phyloP scores from a whole-genome alignment of 2,888 invertebrate genomes.

The Pseudeuparius sepicola region DNA sequence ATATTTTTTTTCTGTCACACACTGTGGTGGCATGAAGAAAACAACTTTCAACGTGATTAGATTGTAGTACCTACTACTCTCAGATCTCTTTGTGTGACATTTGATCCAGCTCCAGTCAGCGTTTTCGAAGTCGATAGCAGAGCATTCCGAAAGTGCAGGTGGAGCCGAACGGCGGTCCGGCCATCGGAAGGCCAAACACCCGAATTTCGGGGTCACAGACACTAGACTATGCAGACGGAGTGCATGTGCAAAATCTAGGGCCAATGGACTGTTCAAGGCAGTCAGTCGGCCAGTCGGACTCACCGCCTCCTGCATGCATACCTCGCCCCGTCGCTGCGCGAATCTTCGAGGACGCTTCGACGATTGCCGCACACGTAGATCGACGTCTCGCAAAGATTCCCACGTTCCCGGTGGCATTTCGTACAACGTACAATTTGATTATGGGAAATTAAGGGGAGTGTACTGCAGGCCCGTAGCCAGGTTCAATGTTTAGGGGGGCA shows the following conservation, averaged over 20 bases:
- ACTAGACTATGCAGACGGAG: constrained; percentile 38
- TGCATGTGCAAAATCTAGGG: constrained; percentile 38
- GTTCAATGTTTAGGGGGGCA: too few species aligned
- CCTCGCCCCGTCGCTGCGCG: constrained; percentile 9
- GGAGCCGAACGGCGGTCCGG: constrained; percentile 7
- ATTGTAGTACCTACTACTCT: too few species aligned
- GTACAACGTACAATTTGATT: too few species aligned
- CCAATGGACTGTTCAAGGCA: constrained; percentile 39
- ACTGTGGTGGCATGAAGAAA: too few species aligned
- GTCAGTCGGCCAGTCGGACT: constrained; percentile 36
- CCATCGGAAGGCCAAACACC: constrained; percentile 35
- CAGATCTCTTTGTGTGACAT: too few species aligned
- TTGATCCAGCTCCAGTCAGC: too few species aligned
- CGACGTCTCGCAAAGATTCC: background rate
- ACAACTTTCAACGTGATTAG: too few species aligned
- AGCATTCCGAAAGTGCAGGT: constrained; percentile 5
- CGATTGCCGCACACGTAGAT: constrained; percentile 5
- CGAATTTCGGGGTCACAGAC: constrained; percentile 39
- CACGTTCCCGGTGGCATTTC: too few species aligned
- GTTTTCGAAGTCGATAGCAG: background rate
- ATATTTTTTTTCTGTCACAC: too few species aligned
- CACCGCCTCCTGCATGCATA: constrained; percentile 11
- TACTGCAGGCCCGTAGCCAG: too few species aligned
- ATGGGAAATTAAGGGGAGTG: too few species aligned
- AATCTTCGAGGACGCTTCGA: constrained; percentile 2